Evolutionary conservation across 2,888 invertebrate genomes (phyloP).

Genomic region (Drosophila suboccidentalis): DNA sequence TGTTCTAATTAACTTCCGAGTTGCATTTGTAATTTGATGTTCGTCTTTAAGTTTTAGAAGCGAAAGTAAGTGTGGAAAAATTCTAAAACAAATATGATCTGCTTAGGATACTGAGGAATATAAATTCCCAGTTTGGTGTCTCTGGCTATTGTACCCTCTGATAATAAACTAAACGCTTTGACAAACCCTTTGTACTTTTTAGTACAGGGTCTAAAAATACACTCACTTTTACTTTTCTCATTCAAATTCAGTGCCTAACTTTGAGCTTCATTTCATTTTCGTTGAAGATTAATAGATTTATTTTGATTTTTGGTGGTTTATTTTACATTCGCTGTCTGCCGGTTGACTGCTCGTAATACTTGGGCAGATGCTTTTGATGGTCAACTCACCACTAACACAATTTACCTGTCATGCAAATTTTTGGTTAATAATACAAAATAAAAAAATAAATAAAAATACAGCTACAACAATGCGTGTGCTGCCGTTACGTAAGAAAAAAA

Average conservation of each 20-base stretch:
- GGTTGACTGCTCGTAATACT: constrained; percentile 15
- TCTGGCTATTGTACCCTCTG: no score
- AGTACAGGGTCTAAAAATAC: no score
- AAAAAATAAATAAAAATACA: neutral
- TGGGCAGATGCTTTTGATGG: constrained; percentile 46
- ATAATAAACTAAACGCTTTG: no score
- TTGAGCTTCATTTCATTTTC: neutral
- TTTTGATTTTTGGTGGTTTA: constrained; percentile 18
- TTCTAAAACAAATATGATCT: no score
- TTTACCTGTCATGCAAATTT: constrained; percentile 70
- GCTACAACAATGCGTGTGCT: constrained; percentile 10
- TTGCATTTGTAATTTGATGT: no score
- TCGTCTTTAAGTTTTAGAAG: no score
- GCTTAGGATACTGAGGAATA: no score
- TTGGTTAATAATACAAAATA: constrained; percentile 17
- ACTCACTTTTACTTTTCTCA: neutral
- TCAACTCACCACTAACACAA: constrained; percentile 32
- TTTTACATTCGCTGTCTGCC: constrained; percentile 52
- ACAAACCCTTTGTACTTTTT: no score
- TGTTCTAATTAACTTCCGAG: no score
- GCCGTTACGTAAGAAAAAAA: constrained; percentile 63
- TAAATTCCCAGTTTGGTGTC: no score
- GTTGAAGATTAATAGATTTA: neutral
- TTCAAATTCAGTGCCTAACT: neutral
- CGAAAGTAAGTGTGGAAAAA: no score